These are phyloP conservation scores for Prosopocoilus inquinatus DNA, from an alignment of 2,888 invertebrate genomes.

Conservation along the genomic window DNA sequence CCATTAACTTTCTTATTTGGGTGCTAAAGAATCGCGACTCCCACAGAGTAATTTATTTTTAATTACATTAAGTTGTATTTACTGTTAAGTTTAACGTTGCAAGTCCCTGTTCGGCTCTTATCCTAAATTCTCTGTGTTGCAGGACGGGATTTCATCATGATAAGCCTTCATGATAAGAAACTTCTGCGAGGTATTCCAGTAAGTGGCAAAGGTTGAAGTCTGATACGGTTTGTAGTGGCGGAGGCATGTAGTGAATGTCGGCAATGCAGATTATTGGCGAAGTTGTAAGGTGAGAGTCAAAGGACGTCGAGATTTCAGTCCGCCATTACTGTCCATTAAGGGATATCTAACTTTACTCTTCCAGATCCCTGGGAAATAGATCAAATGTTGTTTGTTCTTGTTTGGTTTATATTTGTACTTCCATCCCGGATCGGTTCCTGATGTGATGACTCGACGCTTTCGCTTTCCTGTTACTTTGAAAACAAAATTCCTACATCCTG, in stretches of 20 bases:
- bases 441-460: constrained; percentile 9
- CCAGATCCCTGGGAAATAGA: constrained; percentile 21
- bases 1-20: too few species aligned
- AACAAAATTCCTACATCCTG: not conserved
- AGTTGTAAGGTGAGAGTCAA: constrained; percentile 16
- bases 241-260: constrained; percentile 12
- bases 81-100: too few species aligned
- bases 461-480: not conserved
- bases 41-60: too few species aligned
- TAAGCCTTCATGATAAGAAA: too few species aligned
- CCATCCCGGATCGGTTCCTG: constrained; percentile 8
- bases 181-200: too few species aligned
- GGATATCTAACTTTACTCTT: constrained; percentile 14
- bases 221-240: too few species aligned
- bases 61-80: too few species aligned
- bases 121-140: too few species aligned
- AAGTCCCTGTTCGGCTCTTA: too few species aligned
- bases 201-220: too few species aligned
- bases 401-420: constrained; percentile 12
- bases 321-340: constrained; percentile 22
- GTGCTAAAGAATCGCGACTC: too few species aligned
- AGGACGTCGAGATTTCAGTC: constrained; percentile 9
- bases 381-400: constrained; percentile 18
- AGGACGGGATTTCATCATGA: too few species aligned
- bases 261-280: constrained; percentile 16